Percentiles rank a stretch among this genome's conserved stretches.
These are phyloP conservation scores for Macrosoma leucophasiata DNA, from an alignment of 2,888 invertebrate species.

Conservation along the genomic window DNA sequence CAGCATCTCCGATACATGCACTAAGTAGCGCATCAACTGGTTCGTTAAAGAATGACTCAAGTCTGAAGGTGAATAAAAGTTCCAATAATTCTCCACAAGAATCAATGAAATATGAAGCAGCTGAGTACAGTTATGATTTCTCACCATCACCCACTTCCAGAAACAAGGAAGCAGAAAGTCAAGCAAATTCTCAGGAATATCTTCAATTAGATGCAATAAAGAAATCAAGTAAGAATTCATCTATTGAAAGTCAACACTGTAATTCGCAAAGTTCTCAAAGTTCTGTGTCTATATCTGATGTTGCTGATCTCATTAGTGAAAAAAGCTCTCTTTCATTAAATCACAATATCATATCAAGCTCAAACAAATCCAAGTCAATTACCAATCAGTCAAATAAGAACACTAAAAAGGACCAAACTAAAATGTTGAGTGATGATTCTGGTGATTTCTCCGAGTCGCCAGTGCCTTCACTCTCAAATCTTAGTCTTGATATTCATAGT, in stretches of 20 bases:
- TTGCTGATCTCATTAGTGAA: conserved; percentile 63
- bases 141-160: conserved; percentile 41
- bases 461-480: conserved; percentile 61
- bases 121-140: conserved; percentile 61
- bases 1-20: conserved; percentile 34
- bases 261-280: conserved; percentile 53
- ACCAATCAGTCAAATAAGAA: conserved; percentile 32
- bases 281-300: conserved; percentile 64
- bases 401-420: conserved; percentile 31
- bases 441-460: conserved; percentile 64
- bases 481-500: conserved; percentile 66
- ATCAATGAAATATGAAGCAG: too few relatives aligned
- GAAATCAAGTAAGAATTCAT: conserved; percentile 33
- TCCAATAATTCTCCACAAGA: too few relatives aligned
- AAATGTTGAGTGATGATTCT: conserved; percentile 52
- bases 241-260: conserved; percentile 39
- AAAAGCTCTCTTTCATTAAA: conserved; percentile 35
- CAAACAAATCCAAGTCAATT: conserved; percentile 27
- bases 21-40: conserved; percentile 36
- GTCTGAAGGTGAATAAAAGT: conserved; percentile 45
- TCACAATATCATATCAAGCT: conserved; percentile 18
- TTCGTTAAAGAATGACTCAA: conserved; percentile 38
- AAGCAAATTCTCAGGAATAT: conserved; percentile 21
- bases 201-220: conserved; percentile 28
- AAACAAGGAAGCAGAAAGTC: conserved; percentile 31